Percentiles rank a stretch among this genome's conserved stretches.
These are phyloP conservation scores for Stegodyphus dumicola DNA, from an alignment of 1,140 invertebrate genomes.

Conservation along the genomic window DNA sequence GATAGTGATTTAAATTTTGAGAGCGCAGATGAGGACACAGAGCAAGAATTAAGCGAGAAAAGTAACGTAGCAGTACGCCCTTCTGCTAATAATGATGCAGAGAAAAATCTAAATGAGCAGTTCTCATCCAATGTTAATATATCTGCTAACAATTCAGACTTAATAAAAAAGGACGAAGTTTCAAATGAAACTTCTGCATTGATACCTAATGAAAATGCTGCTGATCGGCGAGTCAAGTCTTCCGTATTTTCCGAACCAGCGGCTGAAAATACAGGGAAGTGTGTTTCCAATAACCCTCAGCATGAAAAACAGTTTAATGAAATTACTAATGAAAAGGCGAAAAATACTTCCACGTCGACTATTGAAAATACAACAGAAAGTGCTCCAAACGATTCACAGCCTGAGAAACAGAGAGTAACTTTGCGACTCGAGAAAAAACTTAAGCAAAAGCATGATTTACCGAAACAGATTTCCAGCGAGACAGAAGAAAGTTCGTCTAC, in stretches of 20 bases:
- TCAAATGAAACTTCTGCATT: too few relatives aligned
- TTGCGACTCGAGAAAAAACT: slow-evolving; percentile 11
- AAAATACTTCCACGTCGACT: not conserved
- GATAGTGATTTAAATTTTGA: slow-evolving; percentile 24
- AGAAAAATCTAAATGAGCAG: not conserved
- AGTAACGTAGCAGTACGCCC: too few relatives aligned
- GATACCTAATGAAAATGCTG: not conserved
- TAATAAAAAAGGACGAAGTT: not conserved
- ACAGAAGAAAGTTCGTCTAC: not conserved
- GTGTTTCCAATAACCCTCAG: not conserved
- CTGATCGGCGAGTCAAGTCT: too few relatives aligned
- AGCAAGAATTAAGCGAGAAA: not conserved
- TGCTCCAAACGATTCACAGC: not conserved
- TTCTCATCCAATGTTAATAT: not conserved
- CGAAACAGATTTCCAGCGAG: not conserved
- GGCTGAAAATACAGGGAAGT: not conserved
- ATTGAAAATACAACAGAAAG: not conserved
- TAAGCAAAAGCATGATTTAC: not conserved
- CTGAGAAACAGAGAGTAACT: slow-evolving; percentile 1
- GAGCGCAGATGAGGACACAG: slow-evolving; percentile 31
- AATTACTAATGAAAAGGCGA: not conserved
- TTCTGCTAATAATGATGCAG: too few relatives aligned
- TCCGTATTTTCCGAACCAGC: too few relatives aligned
- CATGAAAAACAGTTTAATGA: not conserved
- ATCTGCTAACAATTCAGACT: not conserved